phyloP scores from a whole-genome alignment of 64 coral and sea anemone genomes.

The Acropora yongei region DNA sequence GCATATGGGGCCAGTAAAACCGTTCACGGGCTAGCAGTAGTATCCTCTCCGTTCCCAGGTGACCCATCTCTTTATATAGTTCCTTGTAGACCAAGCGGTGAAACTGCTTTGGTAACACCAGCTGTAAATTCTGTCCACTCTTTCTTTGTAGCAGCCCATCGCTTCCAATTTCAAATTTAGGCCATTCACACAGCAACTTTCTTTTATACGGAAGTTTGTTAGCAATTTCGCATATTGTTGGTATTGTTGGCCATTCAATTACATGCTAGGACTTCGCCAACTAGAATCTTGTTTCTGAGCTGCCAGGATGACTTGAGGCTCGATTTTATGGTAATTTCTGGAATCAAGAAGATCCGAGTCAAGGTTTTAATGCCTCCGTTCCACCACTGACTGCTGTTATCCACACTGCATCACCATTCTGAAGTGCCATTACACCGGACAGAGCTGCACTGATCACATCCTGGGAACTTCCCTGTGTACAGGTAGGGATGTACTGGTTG shows the following conservation, averaged over 20 bases:
- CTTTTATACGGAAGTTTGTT: no score
- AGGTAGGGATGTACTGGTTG: no score
- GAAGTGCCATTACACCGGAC: no score
- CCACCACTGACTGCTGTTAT: no score
- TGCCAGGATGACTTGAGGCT: conserved; percentile 16
- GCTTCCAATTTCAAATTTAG: conserved; percentile 22
- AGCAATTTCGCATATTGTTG: background rate
- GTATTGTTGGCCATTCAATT: conserved; percentile 17
- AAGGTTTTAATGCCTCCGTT: background rate
- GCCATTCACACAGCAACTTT: background rate
- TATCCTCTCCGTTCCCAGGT: conserved; percentile 21
- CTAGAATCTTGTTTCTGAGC: conserved; percentile 9
- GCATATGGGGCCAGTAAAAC: background rate
- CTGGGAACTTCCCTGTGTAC: no score
- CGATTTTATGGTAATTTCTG: conserved; percentile 8
- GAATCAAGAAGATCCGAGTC: background rate
- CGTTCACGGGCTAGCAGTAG: background rate
- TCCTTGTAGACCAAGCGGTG: conserved; percentile 40
- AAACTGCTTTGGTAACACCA: conserved; percentile 42
- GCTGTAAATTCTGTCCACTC: conserved; percentile 25
- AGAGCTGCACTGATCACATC: no score
- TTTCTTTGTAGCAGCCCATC: conserved; percentile 33
- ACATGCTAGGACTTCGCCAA: background rate
- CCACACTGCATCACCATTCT: no score
- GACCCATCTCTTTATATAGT: conserved; percentile 47